phyloP scores from a whole-genome alignment of 1,140 invertebrate genomes.

The Venturia canescens region DNA sequence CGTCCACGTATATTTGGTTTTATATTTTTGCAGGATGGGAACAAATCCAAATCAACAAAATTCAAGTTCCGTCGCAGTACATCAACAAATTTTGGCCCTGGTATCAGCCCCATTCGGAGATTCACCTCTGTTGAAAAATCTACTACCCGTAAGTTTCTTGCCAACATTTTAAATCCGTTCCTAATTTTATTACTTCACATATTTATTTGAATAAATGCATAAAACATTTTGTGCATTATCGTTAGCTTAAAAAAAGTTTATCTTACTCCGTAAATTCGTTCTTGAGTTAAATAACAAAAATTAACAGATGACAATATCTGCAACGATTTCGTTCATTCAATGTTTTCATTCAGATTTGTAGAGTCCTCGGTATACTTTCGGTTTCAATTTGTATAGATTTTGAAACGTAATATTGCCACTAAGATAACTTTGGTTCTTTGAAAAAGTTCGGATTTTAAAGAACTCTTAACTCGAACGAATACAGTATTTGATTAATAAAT shows the following conservation, averaged over 20 bases:
- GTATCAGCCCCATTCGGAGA: constrained; percentile 88
- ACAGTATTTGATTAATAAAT: neutral
- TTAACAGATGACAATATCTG: too few species aligned
- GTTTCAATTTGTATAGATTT: neutral
- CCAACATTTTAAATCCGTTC: too few species aligned
- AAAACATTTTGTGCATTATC: neutral
- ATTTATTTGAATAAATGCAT: neutral
- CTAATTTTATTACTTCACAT: too few species aligned
- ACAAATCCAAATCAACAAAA: constrained; percentile 68
- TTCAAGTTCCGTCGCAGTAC: constrained; percentile 75
- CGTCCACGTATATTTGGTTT: neutral
- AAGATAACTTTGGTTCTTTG: too few species aligned
- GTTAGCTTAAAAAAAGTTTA: neutral
- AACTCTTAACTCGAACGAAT: neutral
- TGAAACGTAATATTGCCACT: too few species aligned
- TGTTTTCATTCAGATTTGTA: too few species aligned
- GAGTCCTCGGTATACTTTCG: too few species aligned
- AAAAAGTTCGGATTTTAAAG: too few species aligned
- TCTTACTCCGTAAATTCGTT: constrained; percentile 44
- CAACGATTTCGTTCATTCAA: too few species aligned
- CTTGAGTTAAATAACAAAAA: constrained; percentile 6
- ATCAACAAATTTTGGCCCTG: constrained; percentile 83
- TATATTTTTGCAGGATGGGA: constrained; percentile 58
- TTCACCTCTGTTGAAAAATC: constrained; percentile 85
- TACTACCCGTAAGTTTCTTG: constrained; percentile 78